phyloP scores from a whole-genome alignment of 2,797 vertebrate genomes.

The Tragelaphus eurycerus region DNA sequence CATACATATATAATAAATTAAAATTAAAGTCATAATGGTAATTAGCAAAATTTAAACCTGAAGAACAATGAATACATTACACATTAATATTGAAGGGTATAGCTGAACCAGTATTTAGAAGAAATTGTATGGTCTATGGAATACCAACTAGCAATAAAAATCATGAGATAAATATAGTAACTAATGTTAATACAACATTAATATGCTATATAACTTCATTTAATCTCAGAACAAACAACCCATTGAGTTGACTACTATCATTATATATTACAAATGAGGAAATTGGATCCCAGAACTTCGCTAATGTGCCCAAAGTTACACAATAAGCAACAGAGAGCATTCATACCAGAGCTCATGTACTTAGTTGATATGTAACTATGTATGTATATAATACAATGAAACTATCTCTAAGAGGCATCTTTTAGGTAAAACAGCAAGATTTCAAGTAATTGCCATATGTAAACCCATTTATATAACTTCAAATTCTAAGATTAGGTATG shows the following conservation, averaged over 20 bases:
- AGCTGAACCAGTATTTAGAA: background rate
- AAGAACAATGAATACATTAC: background rate
- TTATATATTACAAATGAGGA: slow-evolving; percentile 31
- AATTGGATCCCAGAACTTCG: background rate
- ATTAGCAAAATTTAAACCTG: background rate
- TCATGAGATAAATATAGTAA: background rate
- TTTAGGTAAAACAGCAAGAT: background rate
- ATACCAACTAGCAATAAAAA: background rate
- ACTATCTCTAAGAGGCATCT: background rate
- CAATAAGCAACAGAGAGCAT: background rate
- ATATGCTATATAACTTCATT: background rate
- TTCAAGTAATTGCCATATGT: background rate
- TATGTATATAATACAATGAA: background rate
- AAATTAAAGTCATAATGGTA: background rate
- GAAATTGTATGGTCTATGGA: background rate
- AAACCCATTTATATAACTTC: background rate
- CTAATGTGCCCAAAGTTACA: background rate
- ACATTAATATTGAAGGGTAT: background rate
- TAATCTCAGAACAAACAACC: slow-evolving; percentile 6
- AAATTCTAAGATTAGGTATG: background rate
- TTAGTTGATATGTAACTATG: background rate
- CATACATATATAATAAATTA: background rate
- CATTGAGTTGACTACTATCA: background rate
- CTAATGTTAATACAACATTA: slow-evolving; percentile 5
- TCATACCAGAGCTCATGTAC: background rate